Base-by-base conservation (phyloP, 2,888 invertebrate species). In the Drosophila siamana region DNA sequence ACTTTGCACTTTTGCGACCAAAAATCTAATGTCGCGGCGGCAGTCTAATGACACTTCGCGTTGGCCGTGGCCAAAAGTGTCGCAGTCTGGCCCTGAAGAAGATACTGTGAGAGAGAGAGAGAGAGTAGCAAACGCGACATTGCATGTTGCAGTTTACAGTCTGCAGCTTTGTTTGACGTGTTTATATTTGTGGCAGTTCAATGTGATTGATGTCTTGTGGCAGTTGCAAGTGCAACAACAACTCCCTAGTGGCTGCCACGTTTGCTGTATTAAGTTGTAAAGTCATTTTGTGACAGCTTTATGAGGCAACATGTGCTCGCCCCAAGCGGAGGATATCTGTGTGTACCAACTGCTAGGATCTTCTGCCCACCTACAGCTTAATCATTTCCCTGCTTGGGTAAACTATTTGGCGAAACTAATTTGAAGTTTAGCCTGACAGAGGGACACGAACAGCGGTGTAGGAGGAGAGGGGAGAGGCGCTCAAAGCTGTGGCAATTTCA, bases 271-370 rank as follows among this genome's bases (percentile, higher is more conserved):
- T 85, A 85, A 85, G 89, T 89, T 85, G 87, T 89, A 85, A 89
- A 87, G 83, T 89, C 89, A 82, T 75, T 80, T 78, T 80, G 88
- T 89, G 86, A 89, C 85, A 86, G 88, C 77, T 88, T 81, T 87
- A 88, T 87, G 87, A 75, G 77, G 64, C 63, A 69, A 68, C 80
- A 71, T 64, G 68, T 79, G 76, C 68, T 26, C 11, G 6, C 5
- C 22, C 28, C 6, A 38, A 4, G 4, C 11, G n/a, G 11, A 6
- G 13, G 5, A 19, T 19, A 9, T 13, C 2, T 11, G 11, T 6
- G 30, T 3, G 19, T 19, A 26, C 26, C 5, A 5, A 26, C 26
- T 3, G 33, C 2, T 2, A 16, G 15, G 9, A 33, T 15, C 9
- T 24, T 15, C 13, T 9, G 24, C 24, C 33, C 59, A 51, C 36